These are phyloP conservation scores for Lindbergichthys nudifrons DNA, from an alignment of 2,797 vertebrate genomes.

Conservation along the genomic window DNA sequence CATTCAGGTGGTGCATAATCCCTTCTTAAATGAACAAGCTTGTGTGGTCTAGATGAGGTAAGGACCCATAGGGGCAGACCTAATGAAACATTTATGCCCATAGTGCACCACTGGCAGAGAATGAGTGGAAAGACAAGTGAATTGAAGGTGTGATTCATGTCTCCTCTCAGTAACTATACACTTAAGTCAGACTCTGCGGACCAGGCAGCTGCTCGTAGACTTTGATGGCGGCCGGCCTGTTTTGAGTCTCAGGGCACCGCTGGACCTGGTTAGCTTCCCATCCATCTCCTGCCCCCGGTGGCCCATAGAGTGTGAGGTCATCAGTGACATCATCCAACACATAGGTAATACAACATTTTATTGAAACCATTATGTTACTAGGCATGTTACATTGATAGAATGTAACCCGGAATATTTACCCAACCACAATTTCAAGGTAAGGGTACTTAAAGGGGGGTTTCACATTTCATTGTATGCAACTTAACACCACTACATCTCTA, in stretches of 20 bases:
- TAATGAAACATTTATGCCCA: conserved; percentile 34
- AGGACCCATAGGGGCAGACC: neutral
- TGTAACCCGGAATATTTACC: no score
- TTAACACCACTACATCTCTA: no score
- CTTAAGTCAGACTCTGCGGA: conserved; percentile 69
- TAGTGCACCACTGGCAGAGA: neutral
- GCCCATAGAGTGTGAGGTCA: conserved; percentile 93
- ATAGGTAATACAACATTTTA: conserved; percentile 83
- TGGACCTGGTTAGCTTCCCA: conserved; percentile 82
- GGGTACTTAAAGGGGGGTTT: no score
- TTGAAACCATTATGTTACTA: neutral
- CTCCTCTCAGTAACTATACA: conserved; percentile 73
- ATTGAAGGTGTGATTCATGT: conserved; percentile 34
- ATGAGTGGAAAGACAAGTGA: neutral
- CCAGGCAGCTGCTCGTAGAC: conserved; percentile 78
- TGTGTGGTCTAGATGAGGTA: conserved; percentile 7
- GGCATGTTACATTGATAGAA: neutral
- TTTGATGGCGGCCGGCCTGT: conserved; percentile 70
- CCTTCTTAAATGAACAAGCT: conserved; percentile 10
- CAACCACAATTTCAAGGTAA: no score
- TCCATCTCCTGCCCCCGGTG: conserved; percentile 79
- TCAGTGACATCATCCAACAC: conserved; percentile 86
- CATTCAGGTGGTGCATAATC: conserved; percentile 26
- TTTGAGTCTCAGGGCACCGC: conserved; percentile 83
- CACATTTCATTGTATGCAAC: no score